A percentile compares a stretch with the other conserved stretches of the same genome.
Conservation (phyloP, 2,797 vertebrate genomes). For the Cirrhinus mrigala region DNA sequence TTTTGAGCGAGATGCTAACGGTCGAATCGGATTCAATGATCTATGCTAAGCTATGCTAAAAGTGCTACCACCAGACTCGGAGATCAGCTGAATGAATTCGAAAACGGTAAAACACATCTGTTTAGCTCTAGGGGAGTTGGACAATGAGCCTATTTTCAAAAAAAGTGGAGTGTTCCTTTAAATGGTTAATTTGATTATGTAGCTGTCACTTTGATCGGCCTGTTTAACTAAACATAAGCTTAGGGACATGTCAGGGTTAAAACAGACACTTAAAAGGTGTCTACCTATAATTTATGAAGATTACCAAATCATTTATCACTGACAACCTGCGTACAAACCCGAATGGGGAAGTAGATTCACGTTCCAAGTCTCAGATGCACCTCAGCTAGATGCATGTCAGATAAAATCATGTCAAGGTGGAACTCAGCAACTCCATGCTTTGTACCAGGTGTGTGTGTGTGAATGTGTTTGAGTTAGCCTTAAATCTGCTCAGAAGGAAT, state of each 20-base stretch:
- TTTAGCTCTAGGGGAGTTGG: too few relatives aligned
- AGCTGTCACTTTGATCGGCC: constrained; percentile 16
- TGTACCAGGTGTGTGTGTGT: constrained; percentile 26
- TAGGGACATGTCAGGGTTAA: constrained; percentile 3
- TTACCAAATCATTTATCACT: constrained; percentile 48
- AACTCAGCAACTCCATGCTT: constrained; percentile 1
- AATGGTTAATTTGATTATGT: constrained; percentile 21
- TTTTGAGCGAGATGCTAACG: too few relatives aligned
- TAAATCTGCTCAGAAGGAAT: constrained; percentile 47
- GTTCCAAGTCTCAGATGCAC: neutral
- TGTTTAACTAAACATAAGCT: constrained; percentile 15
- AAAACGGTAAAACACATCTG: too few relatives aligned
- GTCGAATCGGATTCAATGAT: too few relatives aligned
- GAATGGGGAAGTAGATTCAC: neutral
- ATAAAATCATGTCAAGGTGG: constrained; percentile 9
- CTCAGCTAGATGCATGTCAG: neutral
- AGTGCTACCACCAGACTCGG: too few relatives aligned
- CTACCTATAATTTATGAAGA: constrained; percentile 54
- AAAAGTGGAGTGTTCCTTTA: too few relatives aligned
- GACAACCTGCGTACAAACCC: constrained; percentile 13
- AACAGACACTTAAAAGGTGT: constrained; percentile 28
- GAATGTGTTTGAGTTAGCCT: constrained; percentile 45
- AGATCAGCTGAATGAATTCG: too few relatives aligned
- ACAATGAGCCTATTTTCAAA: too few relatives aligned
- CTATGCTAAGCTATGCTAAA: too few relatives aligned